phyloP scores from a whole-genome alignment of 2,113 vertebrate species.

The Rhinoderma darwinii region DNA sequence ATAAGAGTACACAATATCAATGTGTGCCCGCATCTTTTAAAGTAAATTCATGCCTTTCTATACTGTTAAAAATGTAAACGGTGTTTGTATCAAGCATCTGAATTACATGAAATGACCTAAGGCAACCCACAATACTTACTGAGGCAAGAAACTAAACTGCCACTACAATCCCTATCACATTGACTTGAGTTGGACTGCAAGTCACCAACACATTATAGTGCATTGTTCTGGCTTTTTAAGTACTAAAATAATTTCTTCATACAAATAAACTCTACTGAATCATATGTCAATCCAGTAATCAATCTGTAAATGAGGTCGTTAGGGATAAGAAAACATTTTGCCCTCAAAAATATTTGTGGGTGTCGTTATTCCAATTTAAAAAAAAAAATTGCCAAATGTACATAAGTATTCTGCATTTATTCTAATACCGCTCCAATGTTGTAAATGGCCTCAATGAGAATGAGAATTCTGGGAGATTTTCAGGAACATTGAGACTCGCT shows the following conservation, averaged over 20 bases:
- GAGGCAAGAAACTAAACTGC: background rate
- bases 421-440: background rate
- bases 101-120: background rate
- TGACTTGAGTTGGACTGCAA: background rate
- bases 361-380: background rate
- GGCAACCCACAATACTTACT: background rate
- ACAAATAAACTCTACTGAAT: background rate
- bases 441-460: conserved; percentile 4
- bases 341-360: background rate
- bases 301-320: background rate
- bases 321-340: background rate
- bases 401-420: background rate
- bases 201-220: too few relatives aligned
- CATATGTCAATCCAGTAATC: background rate
- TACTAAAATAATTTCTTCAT: background rate
- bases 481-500: conserved; percentile 42
- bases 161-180: background rate
- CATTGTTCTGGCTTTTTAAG: too few relatives aligned
- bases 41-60: too few relatives aligned
- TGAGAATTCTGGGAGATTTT: conserved; percentile 40
- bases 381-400: background rate
- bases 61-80: background rate
- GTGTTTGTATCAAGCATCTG: background rate
- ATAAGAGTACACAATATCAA: background rate
- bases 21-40: background rate